phyloP scores from a whole-genome alignment of 2,113 vertebrate species.

The Siniperca chuatsi region DNA sequence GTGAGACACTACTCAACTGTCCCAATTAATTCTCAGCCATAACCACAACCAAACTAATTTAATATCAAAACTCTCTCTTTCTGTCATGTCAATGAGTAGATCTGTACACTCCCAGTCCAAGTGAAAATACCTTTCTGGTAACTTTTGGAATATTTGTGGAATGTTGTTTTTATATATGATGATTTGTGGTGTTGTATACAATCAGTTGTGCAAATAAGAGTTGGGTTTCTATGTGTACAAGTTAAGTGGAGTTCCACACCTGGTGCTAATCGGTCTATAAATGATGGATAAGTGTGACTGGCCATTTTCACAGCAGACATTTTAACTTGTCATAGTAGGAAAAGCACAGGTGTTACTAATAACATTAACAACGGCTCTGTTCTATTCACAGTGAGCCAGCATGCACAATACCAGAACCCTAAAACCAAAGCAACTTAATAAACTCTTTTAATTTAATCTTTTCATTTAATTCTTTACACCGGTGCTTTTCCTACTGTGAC shows the following conservation, averaged over 20 bases:
- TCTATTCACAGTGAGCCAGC: neutral
- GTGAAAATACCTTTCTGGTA: neutral
- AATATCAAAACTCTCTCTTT: neutral
- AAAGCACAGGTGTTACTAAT: slow-evolving; percentile 1
- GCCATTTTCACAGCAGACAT: neutral
- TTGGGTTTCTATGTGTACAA: neutral
- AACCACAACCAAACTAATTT: neutral
- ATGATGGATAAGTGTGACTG: neutral
- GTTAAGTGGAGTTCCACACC: neutral
- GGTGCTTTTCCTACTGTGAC: neutral
- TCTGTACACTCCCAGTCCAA: neutral
- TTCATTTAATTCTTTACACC: too few relatives aligned
- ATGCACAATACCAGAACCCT: neutral
- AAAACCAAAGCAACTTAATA: neutral
- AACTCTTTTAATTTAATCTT: too few relatives aligned
- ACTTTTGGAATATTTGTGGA: neutral
- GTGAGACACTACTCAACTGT: neutral
- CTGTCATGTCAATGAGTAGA: neutral
- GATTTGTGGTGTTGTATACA: neutral
- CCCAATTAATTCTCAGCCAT: neutral
- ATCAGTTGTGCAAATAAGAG: too few relatives aligned
- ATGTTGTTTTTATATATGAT: neutral
- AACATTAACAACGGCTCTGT: neutral
- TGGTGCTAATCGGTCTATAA: slow-evolving; percentile 9
- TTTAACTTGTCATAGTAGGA: neutral